These are phyloP conservation scores for Pituophis catenifer DNA, from an alignment of 2,113 vertebrate genomes.

Conservation along the genomic window DNA sequence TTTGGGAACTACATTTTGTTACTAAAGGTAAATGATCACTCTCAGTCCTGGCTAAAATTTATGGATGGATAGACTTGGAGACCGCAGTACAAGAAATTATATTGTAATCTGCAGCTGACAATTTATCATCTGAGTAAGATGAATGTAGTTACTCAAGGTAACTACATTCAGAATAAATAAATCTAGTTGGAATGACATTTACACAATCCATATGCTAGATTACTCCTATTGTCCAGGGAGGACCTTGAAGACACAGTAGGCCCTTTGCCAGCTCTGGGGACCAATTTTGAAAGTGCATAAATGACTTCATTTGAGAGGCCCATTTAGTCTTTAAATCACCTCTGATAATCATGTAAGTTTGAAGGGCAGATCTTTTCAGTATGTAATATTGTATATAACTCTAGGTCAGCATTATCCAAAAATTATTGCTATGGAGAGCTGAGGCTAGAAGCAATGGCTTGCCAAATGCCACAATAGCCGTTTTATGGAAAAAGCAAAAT, in stretches of 20 bases:
- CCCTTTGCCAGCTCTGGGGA: background rate
- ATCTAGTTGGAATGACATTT: background rate
- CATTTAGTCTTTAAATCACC: background rate
- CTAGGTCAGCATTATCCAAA: background rate
- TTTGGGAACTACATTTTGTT: background rate
- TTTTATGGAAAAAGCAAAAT: background rate
- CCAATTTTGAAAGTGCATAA: background rate
- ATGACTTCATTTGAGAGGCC: background rate
- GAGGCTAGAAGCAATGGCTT: background rate
- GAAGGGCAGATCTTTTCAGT: background rate
- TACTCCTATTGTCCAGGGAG: background rate
- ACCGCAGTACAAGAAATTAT: background rate
- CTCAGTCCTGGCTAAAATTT: background rate
- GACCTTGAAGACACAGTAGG: background rate
- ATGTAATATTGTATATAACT: background rate
- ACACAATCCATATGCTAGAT: background rate
- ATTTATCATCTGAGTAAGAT: background rate
- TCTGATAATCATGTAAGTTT: background rate
- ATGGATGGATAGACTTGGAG: background rate
- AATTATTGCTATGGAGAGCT: background rate
- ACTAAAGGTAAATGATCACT: background rate
- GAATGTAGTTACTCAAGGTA: background rate
- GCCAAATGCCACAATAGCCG: background rate
- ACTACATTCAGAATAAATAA: background rate
- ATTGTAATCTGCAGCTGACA: background rate